Evolutionary conservation across 2,797 vertebrate species (phyloP).

Genomic region (Spea hammondii): DNA sequence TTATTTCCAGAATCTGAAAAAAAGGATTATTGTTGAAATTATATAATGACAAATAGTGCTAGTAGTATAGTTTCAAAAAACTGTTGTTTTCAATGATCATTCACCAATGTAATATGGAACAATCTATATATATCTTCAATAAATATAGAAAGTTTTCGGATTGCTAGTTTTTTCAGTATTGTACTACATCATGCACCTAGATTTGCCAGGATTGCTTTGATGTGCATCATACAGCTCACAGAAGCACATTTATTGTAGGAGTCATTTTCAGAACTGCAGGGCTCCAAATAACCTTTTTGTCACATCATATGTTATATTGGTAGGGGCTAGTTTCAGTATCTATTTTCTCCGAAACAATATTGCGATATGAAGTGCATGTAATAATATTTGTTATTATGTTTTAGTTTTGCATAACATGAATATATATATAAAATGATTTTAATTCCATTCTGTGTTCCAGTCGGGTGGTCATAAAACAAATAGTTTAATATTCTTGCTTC

Average conservation of each 20-base stretch:
- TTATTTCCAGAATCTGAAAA: too few species aligned
- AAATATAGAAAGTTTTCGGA: not conserved
- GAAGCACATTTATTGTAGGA: constrained; percentile 7
- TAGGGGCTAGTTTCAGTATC: not conserved
- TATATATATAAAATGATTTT: not conserved
- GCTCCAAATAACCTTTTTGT: constrained; percentile 29
- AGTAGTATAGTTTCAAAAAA: not conserved
- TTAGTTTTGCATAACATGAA: not conserved
- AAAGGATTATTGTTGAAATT: too few species aligned
- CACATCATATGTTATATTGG: constrained; percentile 16
- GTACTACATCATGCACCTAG: not conserved
- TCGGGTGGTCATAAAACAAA: not conserved
- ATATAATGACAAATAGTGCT: not conserved
- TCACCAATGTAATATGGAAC: too few species aligned
- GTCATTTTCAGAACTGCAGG: constrained; percentile 8
- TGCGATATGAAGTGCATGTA: not conserved
- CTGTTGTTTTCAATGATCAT: too few species aligned
- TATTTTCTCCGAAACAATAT: not conserved
- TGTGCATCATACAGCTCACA: not conserved
- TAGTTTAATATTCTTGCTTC: not conserved
- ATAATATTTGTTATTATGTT: not conserved
- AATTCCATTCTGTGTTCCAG: not conserved
- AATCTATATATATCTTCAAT: too few species aligned
- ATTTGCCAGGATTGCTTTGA: not conserved
- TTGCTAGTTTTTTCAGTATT: not conserved